Conservation (phyloP, 1,140 invertebrate genomes). For the Macrocentrus cingulum region DNA sequence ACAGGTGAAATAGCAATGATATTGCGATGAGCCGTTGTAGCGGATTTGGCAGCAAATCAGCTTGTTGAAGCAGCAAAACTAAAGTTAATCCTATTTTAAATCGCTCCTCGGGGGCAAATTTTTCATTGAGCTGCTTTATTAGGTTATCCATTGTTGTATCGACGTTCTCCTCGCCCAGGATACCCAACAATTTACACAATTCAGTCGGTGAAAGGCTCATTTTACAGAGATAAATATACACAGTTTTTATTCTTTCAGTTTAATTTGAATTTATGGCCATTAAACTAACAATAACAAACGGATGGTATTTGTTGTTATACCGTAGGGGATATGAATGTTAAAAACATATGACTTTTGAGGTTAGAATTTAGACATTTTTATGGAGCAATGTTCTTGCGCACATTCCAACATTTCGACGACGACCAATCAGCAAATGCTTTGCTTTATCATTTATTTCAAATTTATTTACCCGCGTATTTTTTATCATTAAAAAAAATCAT, state of each 20-base stretch:
- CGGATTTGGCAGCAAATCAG: constrained; percentile 68
- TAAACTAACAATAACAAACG: too few species aligned
- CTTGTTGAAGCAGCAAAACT: constrained; percentile 71
- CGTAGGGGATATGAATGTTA: too few species aligned
- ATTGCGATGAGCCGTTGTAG: constrained; percentile 71
- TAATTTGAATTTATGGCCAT: too few species aligned
- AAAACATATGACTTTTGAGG: too few species aligned
- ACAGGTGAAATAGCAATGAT: constrained; percentile 74
- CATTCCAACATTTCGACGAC: too few species aligned
- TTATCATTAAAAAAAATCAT: too few species aligned
- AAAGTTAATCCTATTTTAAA: constrained; percentile 73
- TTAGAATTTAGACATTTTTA: too few species aligned
- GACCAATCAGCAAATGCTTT: too few species aligned
- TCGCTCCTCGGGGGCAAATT: constrained; percentile 73
- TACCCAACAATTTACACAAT: constrained; percentile 55
- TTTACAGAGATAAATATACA: background rate
- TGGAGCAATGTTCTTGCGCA: too few species aligned
- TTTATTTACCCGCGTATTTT: too few species aligned
- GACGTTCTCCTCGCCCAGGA: constrained; percentile 69
- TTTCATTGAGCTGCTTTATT: constrained; percentile 71
- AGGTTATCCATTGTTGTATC: constrained; percentile 68
- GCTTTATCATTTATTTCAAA: too few species aligned
- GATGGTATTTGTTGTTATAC: too few species aligned
- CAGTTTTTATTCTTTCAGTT: background rate
- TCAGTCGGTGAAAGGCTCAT: constrained; percentile 49